Conservation (phyloP, 1,140 invertebrate species). For the Drosophila repleta region DNA sequence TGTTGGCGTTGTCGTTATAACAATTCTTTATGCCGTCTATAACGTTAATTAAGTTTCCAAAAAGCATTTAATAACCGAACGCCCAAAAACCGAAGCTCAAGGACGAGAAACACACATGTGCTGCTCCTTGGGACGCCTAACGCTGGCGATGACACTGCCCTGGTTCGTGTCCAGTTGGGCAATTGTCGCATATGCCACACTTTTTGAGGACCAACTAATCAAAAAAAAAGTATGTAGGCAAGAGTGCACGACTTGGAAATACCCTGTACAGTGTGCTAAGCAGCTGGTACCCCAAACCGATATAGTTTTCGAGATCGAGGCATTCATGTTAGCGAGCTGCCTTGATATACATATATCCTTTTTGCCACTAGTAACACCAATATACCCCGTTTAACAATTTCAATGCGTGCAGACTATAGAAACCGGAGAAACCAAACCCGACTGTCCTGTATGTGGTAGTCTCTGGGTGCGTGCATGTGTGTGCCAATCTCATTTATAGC, state of each 20-base stretch:
- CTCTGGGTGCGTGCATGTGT: slow-evolving; percentile 17
- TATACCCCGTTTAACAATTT: neutral
- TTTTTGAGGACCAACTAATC: slow-evolving; percentile 29
- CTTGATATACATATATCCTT: too few species aligned
- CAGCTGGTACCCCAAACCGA: too few species aligned
- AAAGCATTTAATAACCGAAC: slow-evolving; percentile 70
- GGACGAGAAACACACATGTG: slow-evolving; percentile 68
- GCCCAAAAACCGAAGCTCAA: slow-evolving; percentile 47
- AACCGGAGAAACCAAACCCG: neutral
- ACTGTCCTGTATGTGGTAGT: slow-evolving; percentile 5
- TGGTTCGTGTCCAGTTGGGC: slow-evolving; percentile 15
- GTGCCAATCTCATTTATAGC: slow-evolving; percentile 52
- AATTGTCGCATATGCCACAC: slow-evolving; percentile 55
- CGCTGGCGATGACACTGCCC: slow-evolving; percentile 11
- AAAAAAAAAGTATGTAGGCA: neutral
- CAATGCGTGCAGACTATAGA: neutral
- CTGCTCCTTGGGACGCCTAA: neutral
- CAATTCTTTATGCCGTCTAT: slow-evolving; percentile 28
- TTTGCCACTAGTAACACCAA: neutral
- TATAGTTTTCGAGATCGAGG: too few species aligned
- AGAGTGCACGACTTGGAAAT: too few species aligned
- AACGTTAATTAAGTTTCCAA: slow-evolving; percentile 75
- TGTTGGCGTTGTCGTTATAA: slow-evolving; percentile 16
- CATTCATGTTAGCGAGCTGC: too few species aligned
- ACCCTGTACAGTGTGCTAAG: neutral